Base-by-base conservation (phyloP, 2,113 vertebrate species). In the Alligator sinensis region DNA sequence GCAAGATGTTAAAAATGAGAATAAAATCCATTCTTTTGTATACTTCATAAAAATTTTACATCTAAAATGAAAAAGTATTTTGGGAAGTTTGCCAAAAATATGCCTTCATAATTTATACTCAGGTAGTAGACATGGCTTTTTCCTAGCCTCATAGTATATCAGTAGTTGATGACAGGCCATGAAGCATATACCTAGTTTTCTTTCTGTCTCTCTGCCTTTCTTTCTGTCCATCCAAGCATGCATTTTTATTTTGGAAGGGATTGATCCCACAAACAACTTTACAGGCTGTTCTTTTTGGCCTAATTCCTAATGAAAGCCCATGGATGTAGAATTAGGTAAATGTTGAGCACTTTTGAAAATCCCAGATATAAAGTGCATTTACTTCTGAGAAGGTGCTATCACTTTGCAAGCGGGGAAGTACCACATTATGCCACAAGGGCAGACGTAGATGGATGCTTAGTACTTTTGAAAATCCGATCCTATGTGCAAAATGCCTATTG, bases 361-460 rank as follows among this genome's bases (percentile, higher is more conserved):
- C 62, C 25, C 62, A 63, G 11, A 13, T 27, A 14, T 75, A 55
- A 83, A 68, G 60, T 83, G 30, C 57, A 34, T 54, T 11, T 84
- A 12, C 13, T 28, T 79, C 9, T 88, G 13, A 5, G 21, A 68
- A 22, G 5, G 34, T 47, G 11, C 30, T 63, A 70, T 11, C 11
- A 22, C 2, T 1, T 75, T n/a, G 34, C 17, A 82, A 76, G 12
- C n/a, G 1, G 2, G 54, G 5, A 4, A 59, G 2, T 16, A 3
- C 60, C 21, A 59, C 15, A 80, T 19, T 2, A 11, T 89, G 9
- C 6, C 57, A 16, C 9, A 4, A 8, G 28, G 60, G 2, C 13
- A 70, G 8, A 82, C 5, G 4, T 77, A 24, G 17, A 6, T 54
- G 3, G 81, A n/a, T 6, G 1, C 4, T 18, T 10, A 84, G 6